A percentile compares a stretch with the other conserved stretches of the same genome.
phyloP scores from a whole-genome alignment of 2,113 vertebrate genomes.

The Callocephalon fimbriatum region DNA sequence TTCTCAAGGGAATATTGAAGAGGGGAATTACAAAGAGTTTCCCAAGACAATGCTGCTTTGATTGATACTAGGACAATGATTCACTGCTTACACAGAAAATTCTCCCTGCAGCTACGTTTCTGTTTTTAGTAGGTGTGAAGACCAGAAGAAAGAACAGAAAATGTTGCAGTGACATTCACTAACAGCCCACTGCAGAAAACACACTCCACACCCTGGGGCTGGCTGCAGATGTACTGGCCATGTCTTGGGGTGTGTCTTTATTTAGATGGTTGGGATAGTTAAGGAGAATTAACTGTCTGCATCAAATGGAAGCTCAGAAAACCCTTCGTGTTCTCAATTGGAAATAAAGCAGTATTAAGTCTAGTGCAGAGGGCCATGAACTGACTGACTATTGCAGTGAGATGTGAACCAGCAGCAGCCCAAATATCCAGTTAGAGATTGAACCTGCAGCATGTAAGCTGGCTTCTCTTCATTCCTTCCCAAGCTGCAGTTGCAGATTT shows the following conservation, averaged over 20 bases:
- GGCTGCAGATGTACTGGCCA: neutral
- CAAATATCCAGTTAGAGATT: neutral
- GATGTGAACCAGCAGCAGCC: neutral
- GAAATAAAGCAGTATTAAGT: neutral
- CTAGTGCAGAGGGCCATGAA: neutral
- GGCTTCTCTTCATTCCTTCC: conserved; percentile 27
- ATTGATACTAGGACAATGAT: neutral
- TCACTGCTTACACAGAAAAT: neutral
- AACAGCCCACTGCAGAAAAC: neutral
- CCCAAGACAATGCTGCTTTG: neutral
- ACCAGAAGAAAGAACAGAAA: neutral
- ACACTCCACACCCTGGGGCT: accelerated
- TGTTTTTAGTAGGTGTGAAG: neutral
- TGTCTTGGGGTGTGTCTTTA: neutral
- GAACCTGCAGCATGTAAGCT: neutral
- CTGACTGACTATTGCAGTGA: neutral
- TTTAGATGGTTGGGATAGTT: neutral
- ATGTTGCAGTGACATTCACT: neutral
- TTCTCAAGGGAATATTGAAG: neutral
- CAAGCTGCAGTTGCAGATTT: neutral
- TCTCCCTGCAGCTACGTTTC: neutral
- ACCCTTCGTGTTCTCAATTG: neutral
- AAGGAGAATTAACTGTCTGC: neutral
- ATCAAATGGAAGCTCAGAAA: neutral
- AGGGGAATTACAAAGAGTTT: neutral